phyloP scores from a whole-genome alignment of 2,888 invertebrate genomes.

The Gibbula magus region DNA sequence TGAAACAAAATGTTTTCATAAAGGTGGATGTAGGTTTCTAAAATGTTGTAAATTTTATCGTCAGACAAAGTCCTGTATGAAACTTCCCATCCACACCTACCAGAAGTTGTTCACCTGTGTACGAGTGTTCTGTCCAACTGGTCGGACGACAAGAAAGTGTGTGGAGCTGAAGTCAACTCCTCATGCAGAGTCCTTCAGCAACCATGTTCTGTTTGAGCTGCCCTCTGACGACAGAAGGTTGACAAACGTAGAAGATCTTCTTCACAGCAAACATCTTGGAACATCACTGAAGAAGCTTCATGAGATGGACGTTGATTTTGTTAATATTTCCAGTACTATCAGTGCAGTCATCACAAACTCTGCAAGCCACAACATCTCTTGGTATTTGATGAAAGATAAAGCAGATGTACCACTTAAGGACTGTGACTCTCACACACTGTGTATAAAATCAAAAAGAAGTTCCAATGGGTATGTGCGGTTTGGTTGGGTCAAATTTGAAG shows the following conservation, averaged over 20 bases:
- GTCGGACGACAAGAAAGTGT: not conserved
- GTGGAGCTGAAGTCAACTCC: not conserved
- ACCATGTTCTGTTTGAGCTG: not conserved
- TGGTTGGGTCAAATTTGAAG: not conserved
- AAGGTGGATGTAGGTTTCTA: too few relatives aligned
- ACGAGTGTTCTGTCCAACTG: not conserved
- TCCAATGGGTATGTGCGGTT: not conserved
- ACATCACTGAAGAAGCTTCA: not conserved
- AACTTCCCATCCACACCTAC: not conserved
- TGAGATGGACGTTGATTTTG: not conserved
- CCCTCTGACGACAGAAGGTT: not conserved
- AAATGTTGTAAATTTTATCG: too few relatives aligned
- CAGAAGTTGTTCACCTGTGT: constrained; percentile 5
- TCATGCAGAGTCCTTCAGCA: not conserved
- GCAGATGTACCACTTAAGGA: not conserved
- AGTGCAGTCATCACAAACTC: constrained; percentile 5
- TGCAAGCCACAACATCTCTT: not conserved
- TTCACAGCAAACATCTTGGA: constrained; percentile 5
- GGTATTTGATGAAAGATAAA: not conserved
- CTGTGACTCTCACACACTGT: not conserved
- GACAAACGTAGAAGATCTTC: not conserved
- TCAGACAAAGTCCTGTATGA: not conserved
- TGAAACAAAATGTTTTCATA: too few relatives aligned
- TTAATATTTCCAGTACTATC: not conserved
- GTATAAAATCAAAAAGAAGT: not conserved